These are phyloP conservation scores for Mimumesa dahlbomi DNA, from an alignment of 2,888 invertebrate genomes.

Conservation along the genomic window DNA sequence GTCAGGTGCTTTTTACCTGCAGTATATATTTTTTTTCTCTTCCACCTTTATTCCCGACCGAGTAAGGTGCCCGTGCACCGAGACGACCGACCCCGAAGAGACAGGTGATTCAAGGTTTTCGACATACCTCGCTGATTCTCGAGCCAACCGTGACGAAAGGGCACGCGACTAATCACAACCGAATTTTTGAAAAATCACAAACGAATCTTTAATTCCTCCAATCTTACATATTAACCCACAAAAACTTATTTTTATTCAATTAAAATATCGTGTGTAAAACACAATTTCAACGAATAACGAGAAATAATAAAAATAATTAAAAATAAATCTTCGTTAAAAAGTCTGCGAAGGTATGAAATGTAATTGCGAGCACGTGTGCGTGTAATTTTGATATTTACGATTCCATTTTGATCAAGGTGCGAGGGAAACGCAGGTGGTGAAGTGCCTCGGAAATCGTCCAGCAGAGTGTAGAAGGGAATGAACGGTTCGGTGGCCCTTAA, in stretches of 20 bases:
- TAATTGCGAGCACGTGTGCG: no score
- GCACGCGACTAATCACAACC: constrained; percentile 40
- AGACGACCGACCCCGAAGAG: constrained; percentile 27
- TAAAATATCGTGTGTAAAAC: no score
- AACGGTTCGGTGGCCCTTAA: constrained; percentile 58
- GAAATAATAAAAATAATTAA: no score
- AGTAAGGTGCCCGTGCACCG: constrained; percentile 18
- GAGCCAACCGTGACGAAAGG: constrained; percentile 21
- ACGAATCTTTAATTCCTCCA: neutral
- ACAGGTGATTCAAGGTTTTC: constrained; percentile 38
- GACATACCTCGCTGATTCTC: constrained; percentile 26
- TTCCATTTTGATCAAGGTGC: no score
- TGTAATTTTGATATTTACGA: no score
- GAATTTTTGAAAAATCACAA: neutral
- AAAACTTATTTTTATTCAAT: no score
- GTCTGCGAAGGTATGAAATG: no score
- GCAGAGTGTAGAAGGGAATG: constrained; percentile 19
- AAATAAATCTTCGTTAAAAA: no score
- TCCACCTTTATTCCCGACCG: no score
- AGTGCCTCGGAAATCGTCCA: constrained; percentile 23
- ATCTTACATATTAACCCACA: no score
- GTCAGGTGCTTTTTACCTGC: constrained; percentile 39
- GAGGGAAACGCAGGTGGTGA: neutral
- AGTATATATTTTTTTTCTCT: no score
- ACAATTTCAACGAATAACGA: no score